Base-by-base conservation (phyloP, 2,797 vertebrate genomes). In the Rhinophrynus dorsalis region DNA sequence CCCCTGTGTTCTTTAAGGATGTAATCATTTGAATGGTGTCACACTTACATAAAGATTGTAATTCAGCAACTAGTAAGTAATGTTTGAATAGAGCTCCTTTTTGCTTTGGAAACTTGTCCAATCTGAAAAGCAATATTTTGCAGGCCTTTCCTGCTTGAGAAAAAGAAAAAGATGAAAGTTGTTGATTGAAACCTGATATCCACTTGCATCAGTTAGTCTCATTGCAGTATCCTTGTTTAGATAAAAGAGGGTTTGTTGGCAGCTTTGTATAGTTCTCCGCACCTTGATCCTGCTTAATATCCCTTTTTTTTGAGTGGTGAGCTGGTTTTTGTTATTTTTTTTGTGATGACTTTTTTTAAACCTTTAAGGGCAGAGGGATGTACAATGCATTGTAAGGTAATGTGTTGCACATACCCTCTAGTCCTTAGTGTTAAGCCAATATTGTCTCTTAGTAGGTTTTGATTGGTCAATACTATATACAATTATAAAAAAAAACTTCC, bases 31-130 rank as follows among this genome's bases (percentile, higher is more conserved):
- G 65, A 47, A 74, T 75, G 8, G 0, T 67, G 38, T 75, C 75
- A 59, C 74, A 42, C 57, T 68, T 48, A 29, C n/a, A 61, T 32
- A 56, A 77, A 73, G 66, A 33, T 68, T 68, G 61, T 70, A 70
- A 65, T 26, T 51, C 71, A 15, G 17, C 13, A 70, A 0, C 0
- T 67, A 13, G 0, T 6, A 38, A 47, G 38, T 11, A 15, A 1
- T 26, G 15, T 29, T 47, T 26, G 45, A 76, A 29, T 23, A 9
- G 10, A 51, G 6, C 58, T 55, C 45, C 51, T 1, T n/a, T 75
- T 40, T 7, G n/a, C 35, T 51, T 44, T 18, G 17, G 9, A 35
- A n/a, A 54, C 23, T 2, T 32, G 9, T 24, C 40, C 17, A 57
- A 44, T 55, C 45, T 24, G 56, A 40, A 63, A 60, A 70, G 68